These are phyloP conservation scores for Bombylius discolor DNA, from an alignment of 2,888 invertebrate genomes.

Conservation along the genomic window DNA sequence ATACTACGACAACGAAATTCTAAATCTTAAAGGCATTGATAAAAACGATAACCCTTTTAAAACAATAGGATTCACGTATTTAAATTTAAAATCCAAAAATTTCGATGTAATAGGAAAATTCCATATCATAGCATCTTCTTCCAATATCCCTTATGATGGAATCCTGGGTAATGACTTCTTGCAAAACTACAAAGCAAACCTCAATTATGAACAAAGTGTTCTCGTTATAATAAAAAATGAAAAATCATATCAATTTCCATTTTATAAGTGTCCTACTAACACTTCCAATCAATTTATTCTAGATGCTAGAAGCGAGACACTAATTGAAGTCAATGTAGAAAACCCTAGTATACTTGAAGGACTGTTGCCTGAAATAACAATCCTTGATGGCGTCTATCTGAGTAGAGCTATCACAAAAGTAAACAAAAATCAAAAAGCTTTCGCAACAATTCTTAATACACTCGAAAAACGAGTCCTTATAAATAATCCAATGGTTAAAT, in stretches of 20 bases:
- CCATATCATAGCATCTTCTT: neutral
- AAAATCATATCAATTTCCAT: neutral
- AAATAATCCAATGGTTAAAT: too few species aligned
- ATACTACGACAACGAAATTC: neutral
- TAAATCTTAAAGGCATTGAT: neutral
- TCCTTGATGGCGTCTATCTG: too few species aligned
- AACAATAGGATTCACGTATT: neutral
- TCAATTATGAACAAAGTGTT: neutral
- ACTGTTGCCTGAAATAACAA: too few species aligned
- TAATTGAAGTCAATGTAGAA: too few species aligned
- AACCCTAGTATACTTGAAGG: too few species aligned
- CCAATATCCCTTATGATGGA: neutral
- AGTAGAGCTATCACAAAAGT: too few species aligned
- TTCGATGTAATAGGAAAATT: neutral
- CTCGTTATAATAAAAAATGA: neutral
- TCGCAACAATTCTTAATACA: too few species aligned
- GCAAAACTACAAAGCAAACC: neutral
- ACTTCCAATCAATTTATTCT: too few species aligned
- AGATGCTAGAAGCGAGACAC: too few species aligned
- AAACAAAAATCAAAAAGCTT: too few species aligned
- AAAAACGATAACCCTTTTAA: neutral
- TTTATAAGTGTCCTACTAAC: too few species aligned
- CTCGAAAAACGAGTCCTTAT: too few species aligned
- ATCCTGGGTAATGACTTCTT: constrained; percentile 2
- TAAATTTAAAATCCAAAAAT: neutral